These are phyloP conservation scores for Otolemur crassicaudatus DNA, from an alignment of 2,797 vertebrate species.

Conservation along the genomic window DNA sequence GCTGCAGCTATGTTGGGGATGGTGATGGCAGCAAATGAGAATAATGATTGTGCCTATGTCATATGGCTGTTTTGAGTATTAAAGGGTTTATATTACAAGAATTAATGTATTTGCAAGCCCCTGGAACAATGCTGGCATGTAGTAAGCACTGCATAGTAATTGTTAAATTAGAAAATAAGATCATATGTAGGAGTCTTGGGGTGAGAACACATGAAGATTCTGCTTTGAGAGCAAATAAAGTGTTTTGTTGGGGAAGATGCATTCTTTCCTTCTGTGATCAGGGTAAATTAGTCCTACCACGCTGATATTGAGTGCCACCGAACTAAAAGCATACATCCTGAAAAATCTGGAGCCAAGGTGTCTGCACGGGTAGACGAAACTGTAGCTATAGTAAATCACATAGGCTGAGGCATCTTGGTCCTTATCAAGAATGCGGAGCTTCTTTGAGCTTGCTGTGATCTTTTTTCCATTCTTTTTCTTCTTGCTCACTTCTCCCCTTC, in stretches of 20 bases:
- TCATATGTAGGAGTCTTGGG: background rate
- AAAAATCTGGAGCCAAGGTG: constrained; percentile 40
- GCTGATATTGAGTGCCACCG: background rate
- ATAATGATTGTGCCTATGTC: background rate
- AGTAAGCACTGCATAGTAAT: background rate
- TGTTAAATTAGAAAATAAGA: background rate
- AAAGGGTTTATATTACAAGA: background rate
- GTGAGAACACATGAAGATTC: constrained; percentile 19
- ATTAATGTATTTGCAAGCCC: background rate
- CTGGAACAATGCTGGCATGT: background rate
- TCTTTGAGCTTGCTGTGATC: constrained; percentile 24
- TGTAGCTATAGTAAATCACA: constrained; percentile 6
- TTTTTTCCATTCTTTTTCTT: constrained; percentile 21
- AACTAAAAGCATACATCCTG: constrained; percentile 28
- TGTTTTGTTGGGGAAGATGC: background rate
- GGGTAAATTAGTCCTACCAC: background rate
- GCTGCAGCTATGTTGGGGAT: background rate
- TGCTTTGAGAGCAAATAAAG: constrained; percentile 25
- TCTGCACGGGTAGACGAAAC: background rate
- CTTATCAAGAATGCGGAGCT: constrained; percentile 58
- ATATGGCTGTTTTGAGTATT: background rate
- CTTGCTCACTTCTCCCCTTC: constrained; percentile 46
- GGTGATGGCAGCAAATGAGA: background rate
- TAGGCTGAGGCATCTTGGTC: constrained; percentile 38
- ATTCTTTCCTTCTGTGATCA: constrained; percentile 39